Conservation (phyloP, 2,888 invertebrate species). For the Clanis bilineata region DNA sequence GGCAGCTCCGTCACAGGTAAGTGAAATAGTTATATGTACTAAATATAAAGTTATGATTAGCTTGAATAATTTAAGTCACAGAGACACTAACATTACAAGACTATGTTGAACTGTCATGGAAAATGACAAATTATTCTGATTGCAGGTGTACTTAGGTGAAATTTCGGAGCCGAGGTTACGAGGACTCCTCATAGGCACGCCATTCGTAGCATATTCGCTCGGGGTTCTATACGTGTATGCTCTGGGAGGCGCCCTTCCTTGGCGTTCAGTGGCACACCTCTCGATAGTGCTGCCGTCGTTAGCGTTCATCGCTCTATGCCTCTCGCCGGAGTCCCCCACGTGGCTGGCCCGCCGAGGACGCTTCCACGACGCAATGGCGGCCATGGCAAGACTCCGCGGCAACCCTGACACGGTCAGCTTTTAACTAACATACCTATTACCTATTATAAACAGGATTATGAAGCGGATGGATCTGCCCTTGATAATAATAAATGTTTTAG, state of each 20-base stretch:
- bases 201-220: constrained; percentile 88
- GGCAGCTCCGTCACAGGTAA: constrained; percentile 89
- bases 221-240: constrained; percentile 89
- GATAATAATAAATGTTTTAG: neutral
- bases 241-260: constrained; percentile 85
- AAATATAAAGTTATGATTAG: too few species aligned
- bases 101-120: too few species aligned
- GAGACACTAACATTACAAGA: too few species aligned
- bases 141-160: constrained; percentile 88
- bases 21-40: neutral
- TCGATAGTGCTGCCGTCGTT: constrained; percentile 83
- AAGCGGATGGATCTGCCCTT: neutral
- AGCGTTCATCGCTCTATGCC: constrained; percentile 83
- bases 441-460: constrained; percentile 8
- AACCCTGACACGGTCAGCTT: constrained; percentile 78
- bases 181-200: constrained; percentile 86
- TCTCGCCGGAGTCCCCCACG: constrained; percentile 88
- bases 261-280: constrained; percentile 86
- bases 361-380: constrained; percentile 78
- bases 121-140: constrained; percentile 12
- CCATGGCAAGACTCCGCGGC: constrained; percentile 84
- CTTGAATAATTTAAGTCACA: too few species aligned
- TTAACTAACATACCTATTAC: neutral
- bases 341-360: constrained; percentile 86
- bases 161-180: constrained; percentile 88